A percentile compares a stretch with the other conserved stretches of the same genome.
Conservation (phyloP, 2,888 invertebrate species). For the Plagiodera versicolora region DNA sequence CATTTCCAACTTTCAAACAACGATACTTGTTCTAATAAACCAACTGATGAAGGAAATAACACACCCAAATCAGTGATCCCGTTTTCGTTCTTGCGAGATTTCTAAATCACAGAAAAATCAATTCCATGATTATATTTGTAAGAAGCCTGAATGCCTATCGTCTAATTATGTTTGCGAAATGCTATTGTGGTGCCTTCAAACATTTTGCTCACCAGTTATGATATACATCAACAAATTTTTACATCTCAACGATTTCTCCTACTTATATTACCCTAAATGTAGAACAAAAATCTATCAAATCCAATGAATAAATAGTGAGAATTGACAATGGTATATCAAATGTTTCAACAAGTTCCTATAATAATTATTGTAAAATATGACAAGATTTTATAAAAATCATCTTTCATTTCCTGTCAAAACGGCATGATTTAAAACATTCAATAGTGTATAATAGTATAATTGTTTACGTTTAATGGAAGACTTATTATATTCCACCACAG, state of each 20-base stretch:
- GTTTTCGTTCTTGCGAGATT: no score
- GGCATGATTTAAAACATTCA: neutral
- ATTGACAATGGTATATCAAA: constrained; percentile 2
- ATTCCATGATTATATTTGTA: no score
- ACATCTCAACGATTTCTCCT: neutral
- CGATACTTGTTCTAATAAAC: no score
- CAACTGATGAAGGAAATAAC: no score
- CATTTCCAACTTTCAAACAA: no score
- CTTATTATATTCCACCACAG: constrained; percentile 11
- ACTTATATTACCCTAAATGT: neutral
- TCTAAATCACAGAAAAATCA: no score
- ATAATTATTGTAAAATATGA: neutral
- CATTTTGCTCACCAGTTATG: neutral
- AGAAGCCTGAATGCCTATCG: no score
- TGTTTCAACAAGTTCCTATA: neutral
- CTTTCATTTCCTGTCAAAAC: neutral
- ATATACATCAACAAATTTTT: neutral
- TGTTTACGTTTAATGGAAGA: constrained; percentile 10
- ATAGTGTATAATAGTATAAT: neutral
- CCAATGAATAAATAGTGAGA: neutral
- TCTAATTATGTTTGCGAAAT: no score
- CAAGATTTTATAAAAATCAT: neutral
- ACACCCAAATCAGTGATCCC: no score
- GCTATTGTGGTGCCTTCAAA: neutral
- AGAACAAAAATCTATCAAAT: neutral